phyloP scores from a whole-genome alignment of 2,888 invertebrate species.

The Listrodromus nycthemerus region DNA sequence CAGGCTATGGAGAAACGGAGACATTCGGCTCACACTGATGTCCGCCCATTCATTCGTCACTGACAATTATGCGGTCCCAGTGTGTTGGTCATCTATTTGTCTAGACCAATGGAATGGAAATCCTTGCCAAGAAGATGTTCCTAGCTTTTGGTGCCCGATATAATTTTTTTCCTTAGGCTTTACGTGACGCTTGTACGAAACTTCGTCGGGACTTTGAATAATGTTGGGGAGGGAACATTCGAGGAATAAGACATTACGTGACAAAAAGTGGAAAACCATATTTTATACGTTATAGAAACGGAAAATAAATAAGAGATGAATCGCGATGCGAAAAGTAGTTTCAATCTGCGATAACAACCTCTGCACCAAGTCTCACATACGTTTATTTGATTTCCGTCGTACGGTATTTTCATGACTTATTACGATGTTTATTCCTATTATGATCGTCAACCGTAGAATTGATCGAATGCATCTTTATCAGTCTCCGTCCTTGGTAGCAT shows the following conservation, averaged over 20 bases:
- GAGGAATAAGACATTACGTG: neutral
- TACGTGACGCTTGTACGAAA: neutral
- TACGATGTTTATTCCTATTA: constrained; percentile 20
- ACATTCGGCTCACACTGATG: constrained; percentile 39
- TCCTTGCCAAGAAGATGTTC: constrained; percentile 35
- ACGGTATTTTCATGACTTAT: constrained; percentile 10
- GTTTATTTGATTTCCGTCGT: neutral
- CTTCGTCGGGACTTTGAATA: neutral
- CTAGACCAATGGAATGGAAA: constrained; percentile 41
- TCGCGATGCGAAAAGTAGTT: no score
- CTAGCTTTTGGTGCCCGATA: constrained; percentile 24
- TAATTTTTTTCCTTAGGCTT: constrained; percentile 38
- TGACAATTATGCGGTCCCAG: constrained; percentile 69
- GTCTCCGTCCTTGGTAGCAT: neutral
- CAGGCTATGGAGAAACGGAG: constrained; percentile 29
- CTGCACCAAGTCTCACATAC: no score
- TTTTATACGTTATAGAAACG: neutral
- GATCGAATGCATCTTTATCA: neutral
- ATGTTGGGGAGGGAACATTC: neutral
- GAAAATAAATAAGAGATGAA: no score
- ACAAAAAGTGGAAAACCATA: no score
- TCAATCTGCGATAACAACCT: no score
- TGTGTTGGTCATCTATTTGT: constrained; percentile 62
- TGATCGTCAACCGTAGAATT: neutral
- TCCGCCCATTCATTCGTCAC: constrained; percentile 68